Conservation (phyloP, 1,140 invertebrate genomes). For the Magallana angulata region DNA sequence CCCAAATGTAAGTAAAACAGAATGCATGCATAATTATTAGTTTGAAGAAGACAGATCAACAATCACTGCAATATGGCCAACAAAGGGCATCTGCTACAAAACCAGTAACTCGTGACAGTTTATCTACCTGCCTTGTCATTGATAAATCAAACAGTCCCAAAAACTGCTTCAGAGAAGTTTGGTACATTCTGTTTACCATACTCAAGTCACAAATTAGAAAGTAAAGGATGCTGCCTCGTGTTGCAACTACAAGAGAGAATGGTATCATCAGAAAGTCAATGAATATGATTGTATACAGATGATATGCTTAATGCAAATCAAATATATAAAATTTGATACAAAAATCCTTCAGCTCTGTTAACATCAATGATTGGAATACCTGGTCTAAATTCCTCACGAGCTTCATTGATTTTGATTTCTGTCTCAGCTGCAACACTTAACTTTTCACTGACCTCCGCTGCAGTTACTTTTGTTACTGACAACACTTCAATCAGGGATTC, state of each 20-base stretch:
- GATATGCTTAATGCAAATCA: too few species aligned
- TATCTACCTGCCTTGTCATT: constrained; percentile 82
- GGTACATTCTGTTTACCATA: constrained; percentile 97
- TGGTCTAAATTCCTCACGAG: constrained; percentile 94
- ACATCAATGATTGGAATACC: constrained; percentile 54
- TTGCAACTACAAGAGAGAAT: constrained; percentile 86
- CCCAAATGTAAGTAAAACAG: too few species aligned
- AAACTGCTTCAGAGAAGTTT: constrained; percentile 97
- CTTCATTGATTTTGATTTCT: constrained; percentile 94
- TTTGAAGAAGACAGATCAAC: too few species aligned
- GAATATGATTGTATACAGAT: too few species aligned
- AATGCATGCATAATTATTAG: too few species aligned
- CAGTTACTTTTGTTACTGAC: constrained; percentile 91
- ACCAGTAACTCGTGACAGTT: too few species aligned
- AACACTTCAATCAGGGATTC: constrained; percentile 95
- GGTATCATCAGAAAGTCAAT: too few species aligned
- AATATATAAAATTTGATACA: too few species aligned
- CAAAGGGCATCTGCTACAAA: too few species aligned
- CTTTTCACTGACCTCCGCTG: constrained; percentile 96
- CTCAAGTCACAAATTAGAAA: constrained; percentile 98
- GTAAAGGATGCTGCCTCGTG: constrained; percentile 94
- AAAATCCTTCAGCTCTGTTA: too few species aligned
- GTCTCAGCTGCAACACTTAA: constrained; percentile 93
- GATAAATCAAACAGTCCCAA: constrained; percentile 94
- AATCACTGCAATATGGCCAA: too few species aligned